Evolutionary conservation across 2,888 invertebrate genomes (phyloP), one percentile per base, ranked within the genome.

Genomic region (Sinotaia quadrata): DNA sequence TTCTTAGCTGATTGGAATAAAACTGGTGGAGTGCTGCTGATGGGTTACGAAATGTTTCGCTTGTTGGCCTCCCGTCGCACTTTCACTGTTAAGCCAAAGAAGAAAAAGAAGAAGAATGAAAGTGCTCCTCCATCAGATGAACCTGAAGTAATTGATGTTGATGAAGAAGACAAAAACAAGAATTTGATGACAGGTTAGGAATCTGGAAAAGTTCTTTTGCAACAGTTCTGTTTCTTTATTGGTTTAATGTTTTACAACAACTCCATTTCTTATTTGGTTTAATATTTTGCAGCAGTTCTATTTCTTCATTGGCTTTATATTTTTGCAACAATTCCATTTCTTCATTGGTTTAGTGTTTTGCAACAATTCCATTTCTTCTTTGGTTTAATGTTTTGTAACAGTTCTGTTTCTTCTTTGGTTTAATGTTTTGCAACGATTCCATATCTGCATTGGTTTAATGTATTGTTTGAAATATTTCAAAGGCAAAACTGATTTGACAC

Each of bases 31-130:
- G 97, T 98, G 1, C 90, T 99, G 44, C 91, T 99, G 80, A 95
- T 99, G 86, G 98, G 99, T 1, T 99, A 99, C 87, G 99, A 99
- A 89, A 91, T 98, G 86, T 99, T 96, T 86, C 91, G 98, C 24
- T 91, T 97, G 75, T 90, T 99, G 63, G 95, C 95, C 27, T 80
- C 76, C n/a, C 57, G 63, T 12, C 51, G 69, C 24, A 27, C 67
- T 33, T 69, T 69, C 47, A 66, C 69, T 15, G 37, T 62, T 12
- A 72, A 72, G 63, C 61, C 62, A 66, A 85, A 91, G 93, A 78
- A 91, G 92, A 62, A 78, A 69, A 75, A 78, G 71, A 77, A 78
- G 60, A 47, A 68, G 37, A 41, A 75, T 59, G 75, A 78, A 62
- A 61, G 72, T 61, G 27, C 47, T 37, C 27, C 15, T 15, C 8